These are phyloP conservation scores for Oreochromis tanganicae DNA, from an alignment of 2,113 vertebrate species.

Conservation along the genomic window DNA sequence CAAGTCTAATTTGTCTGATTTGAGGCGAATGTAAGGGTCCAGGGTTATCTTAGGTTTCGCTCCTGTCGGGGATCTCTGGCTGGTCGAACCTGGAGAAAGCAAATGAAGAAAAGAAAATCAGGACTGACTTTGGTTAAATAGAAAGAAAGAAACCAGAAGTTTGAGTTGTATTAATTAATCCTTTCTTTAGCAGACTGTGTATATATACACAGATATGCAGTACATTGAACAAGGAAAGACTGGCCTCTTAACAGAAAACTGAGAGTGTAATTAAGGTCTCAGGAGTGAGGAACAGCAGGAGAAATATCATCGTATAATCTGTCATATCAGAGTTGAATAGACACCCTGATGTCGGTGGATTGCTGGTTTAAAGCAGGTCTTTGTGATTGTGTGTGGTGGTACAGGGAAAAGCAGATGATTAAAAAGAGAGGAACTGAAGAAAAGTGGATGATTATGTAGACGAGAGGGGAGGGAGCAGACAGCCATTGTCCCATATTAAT, in stretches of 20 bases:
- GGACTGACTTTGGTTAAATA: neutral
- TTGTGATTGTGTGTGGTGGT: neutral
- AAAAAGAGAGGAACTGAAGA: conserved; percentile 28
- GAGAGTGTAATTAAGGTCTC: neutral
- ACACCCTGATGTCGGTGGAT: conserved; percentile 7
- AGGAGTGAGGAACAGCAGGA: neutral
- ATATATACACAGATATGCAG: neutral
- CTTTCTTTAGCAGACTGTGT: neutral
- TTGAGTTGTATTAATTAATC: neutral
- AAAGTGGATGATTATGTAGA: conserved; percentile 40
- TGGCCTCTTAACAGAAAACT: neutral
- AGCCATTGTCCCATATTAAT: conserved; percentile 42
- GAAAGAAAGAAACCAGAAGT: neutral
- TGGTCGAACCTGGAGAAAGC: conserved; percentile 59
- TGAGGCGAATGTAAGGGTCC: conserved; percentile 84
- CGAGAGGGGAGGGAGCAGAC: neutral
- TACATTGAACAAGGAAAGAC: neutral
- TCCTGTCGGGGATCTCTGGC: conserved; percentile 60
- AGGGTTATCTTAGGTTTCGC: conserved; percentile 81
- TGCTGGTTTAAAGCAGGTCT: neutral
- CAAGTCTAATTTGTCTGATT: conserved; percentile 84
- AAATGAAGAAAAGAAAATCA: neutral
- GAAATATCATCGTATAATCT: conserved; percentile 15
- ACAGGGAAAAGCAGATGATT: conserved; percentile 36
- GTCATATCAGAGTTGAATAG: neutral